Base-by-base conservation (phyloP, 2,113 vertebrate genomes). In the Neomonachus schauinslandi region DNA sequence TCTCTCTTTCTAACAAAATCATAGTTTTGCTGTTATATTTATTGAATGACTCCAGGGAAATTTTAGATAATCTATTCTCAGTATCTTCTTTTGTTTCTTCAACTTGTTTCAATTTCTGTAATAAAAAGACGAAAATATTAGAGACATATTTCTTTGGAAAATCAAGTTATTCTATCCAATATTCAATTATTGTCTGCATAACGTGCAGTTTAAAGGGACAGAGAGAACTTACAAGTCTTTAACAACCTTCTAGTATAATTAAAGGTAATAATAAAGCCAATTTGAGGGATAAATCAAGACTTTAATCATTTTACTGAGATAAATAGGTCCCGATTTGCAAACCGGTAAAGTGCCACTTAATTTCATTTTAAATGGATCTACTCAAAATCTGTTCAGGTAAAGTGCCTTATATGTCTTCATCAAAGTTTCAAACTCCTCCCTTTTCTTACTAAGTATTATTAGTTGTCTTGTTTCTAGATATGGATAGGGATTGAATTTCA, bases 11-110 rank as follows among this genome's bases (percentile, higher is more conserved):
- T 39, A 99, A 98, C 96, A 99, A 98, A 98, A 99, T 98, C 94
- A 98, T 89, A 9, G 98, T 97, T 97, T 98, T 98, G 98, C 98
- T 98, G 98, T 99, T 99, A 98, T 99, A 99, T 98, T 98, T 98
- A 99, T 99, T 99, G 98, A 99, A 99, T 51, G 99, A 99, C 98
- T 99, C 99, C 98, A 99, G 96, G 95, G 99, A 99, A 98, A 99
- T 98, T 98, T 98, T 98, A 57, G 99, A 97, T 82, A 98, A 98
- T 98, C 96, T 98, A 4, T 98, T 98, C 98, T 98, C 98, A 77
- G 98, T 95, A 59, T 98, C 98, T 63, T 98, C 98, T 96, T 98
- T 96, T 98, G 98, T 98, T 98, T 99, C 99, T 98, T 99, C 99
- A 96, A 97, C 90, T 97, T 99, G 98, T 96, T 99, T 99, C 98